phyloP scores from a whole-genome alignment of 2,888 invertebrate species.

The Rhagonycha fulva region DNA sequence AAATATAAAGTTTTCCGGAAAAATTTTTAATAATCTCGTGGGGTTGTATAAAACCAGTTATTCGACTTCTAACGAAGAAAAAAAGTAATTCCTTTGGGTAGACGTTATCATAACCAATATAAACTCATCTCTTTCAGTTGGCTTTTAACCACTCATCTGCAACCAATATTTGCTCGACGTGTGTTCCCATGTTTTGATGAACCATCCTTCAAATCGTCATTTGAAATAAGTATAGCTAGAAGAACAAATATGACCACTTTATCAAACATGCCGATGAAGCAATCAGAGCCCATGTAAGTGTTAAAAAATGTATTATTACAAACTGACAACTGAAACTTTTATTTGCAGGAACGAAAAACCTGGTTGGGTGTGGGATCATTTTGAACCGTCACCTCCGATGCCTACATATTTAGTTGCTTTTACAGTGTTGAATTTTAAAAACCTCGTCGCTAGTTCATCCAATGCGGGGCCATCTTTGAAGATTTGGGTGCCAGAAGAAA shows the following conservation, averaged over 20 bases:
- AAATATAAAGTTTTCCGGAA: conserved; percentile 60
- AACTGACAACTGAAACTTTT: background rate
- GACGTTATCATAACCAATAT: background rate
- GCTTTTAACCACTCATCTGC: conserved; percentile 68
- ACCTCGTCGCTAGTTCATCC: conserved; percentile 35
- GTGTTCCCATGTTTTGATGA: conserved; percentile 83
- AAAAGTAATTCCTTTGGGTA: conserved; percentile 51
- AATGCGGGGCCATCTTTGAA: conserved; percentile 48
- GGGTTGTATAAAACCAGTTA: conserved; percentile 75
- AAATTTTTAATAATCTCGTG: conserved; percentile 62
- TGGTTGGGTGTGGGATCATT: conserved; percentile 68
- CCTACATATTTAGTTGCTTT: conserved; percentile 76
- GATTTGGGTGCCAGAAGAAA: conserved; percentile 55
- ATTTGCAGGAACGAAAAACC: conserved; percentile 48
- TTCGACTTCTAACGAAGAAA: conserved; percentile 53
- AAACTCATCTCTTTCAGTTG: conserved; percentile 53
- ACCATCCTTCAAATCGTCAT: conserved; percentile 74
- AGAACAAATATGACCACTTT: conserved; percentile 65
- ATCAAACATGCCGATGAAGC: conserved; percentile 71
- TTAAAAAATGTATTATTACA: background rate
- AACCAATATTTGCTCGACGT: conserved; percentile 65
- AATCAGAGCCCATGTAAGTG: conserved; percentile 61
- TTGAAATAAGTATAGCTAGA: conserved; percentile 73
- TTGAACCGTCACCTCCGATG: conserved; percentile 69
- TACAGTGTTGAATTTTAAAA: conserved; percentile 47